phyloP scores from a whole-genome alignment of 2,113 vertebrate species.

The Leptobrachium ailaonicum region DNA sequence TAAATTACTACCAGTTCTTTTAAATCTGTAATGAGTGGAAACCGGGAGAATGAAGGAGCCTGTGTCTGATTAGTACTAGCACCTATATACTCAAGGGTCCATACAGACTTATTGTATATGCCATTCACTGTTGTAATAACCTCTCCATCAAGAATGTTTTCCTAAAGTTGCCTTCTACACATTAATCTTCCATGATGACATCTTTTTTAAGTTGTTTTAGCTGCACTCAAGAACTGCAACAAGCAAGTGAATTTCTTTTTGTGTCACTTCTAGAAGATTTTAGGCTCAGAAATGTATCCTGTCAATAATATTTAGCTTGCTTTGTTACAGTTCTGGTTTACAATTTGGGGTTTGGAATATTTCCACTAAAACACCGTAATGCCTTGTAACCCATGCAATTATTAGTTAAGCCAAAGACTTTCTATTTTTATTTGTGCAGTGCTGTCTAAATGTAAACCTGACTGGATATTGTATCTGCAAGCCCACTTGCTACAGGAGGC shows the following conservation, averaged over 20 bases:
- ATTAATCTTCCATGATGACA: not conserved
- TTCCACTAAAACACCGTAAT: constrained; percentile 26
- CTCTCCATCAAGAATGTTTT: not conserved
- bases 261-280: not conserved
- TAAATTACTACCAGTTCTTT: not conserved
- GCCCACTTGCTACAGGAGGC: not conserved
- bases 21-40: not conserved
- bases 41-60: no score
- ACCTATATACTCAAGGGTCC: not conserved
- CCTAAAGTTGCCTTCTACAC: constrained; percentile 9
- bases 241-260: no score
- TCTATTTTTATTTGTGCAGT: constrained; percentile 2
- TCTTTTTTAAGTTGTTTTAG: not conserved
- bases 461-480: not conserved
- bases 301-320: no score
- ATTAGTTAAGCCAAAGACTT: constrained; percentile 37
- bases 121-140: not conserved
- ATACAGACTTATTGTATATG: not conserved
- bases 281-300: no score
- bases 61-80: no score
- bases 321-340: constrained; percentile 14
- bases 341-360: not conserved
- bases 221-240: no score
- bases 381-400: constrained; percentile 18
- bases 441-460: not conserved